phyloP scores from a whole-genome alignment of 2,113 vertebrate species.

The Ornithorhynchus anatinus region DNA sequence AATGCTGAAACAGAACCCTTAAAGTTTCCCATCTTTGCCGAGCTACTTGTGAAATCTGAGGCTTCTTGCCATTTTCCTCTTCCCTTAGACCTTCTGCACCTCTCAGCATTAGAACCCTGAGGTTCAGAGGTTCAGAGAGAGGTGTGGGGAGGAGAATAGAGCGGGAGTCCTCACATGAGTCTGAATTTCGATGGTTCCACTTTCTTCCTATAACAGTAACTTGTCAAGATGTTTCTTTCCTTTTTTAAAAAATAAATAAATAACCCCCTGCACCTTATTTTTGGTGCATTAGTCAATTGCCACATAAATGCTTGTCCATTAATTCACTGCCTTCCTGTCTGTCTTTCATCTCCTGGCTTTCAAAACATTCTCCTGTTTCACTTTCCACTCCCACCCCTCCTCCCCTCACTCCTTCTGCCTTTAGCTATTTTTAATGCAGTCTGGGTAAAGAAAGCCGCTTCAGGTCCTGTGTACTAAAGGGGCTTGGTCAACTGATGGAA shows the following conservation, averaged over 20 bases:
- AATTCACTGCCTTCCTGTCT: constrained; percentile 35
- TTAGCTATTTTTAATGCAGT: constrained; percentile 11
- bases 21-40: constrained; percentile 22
- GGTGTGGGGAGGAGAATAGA: constrained; percentile 40
- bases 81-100: constrained; percentile 31
- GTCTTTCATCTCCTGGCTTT: constrained; percentile 53
- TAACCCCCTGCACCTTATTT: constrained; percentile 51
- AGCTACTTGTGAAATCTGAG: background rate
- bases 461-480: background rate
- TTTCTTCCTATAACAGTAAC: constrained; percentile 41
- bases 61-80: constrained; percentile 39
- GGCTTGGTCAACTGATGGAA: background rate
- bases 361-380: constrained; percentile 37
- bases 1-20: constrained; percentile 3
- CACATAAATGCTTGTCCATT: constrained; percentile 56
- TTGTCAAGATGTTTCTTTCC: constrained; percentile 14
- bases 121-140: background rate
- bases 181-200: constrained; percentile 24
- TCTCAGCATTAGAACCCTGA: constrained; percentile 13
- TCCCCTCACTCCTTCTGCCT: constrained; percentile 31
- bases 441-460: constrained; percentile 8
- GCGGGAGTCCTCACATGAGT: constrained; percentile 50
- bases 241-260: too few species aligned
- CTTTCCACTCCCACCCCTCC: too few species aligned
- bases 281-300: constrained; percentile 52